Base-by-base conservation (phyloP, 1,140 invertebrate species). In the Solenopsis fugax region DNA sequence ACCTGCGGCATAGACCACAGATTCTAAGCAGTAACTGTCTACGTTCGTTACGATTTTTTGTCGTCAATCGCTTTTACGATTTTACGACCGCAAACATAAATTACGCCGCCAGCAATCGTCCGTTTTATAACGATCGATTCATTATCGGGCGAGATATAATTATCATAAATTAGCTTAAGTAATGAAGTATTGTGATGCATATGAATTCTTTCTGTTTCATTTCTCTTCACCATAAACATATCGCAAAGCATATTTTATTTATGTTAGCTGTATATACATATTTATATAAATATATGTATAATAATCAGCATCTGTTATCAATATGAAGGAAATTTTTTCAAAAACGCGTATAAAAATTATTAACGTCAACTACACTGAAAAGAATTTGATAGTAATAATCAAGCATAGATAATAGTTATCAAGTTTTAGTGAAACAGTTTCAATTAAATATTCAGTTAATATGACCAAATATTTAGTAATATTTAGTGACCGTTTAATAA, bases 1-100 rank as follows among this genome's bases (percentile, higher is more conserved):
- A 93, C 91, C 85, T 89, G 85, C 90, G 89, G 80, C 86, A 58
- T 84, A 90, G 89, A 88, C 87, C 89, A 89, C 89, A 92, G 88
- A 90, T 94, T 85, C 91, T 93, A 92, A 93, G 91, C 90, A 92
- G 85, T 89, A 90, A 93, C 91, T 90, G 88, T 92, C 87, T 75
- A 64, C 18, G 64, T 67, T 75, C 21, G 64, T 90, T 90, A 71
- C 67, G 56, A 72, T 71, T 73, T 34, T 81, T 90, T 69, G 18
- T 81, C 37, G 21, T 10, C 34, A 2, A 71, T 78, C 13, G 18
- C 41, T 24, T n/a, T 81, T 71, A 71, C 10, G 48, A 56, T 29
- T 65, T 81, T 81, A 69, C 29, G 48, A 71, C 34, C 48, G 10
- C 16, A 29, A 67, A 67, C 21, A 13, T 56, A 13, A 69, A 69